phyloP scores from a whole-genome alignment of 2,113 vertebrate species.

The Leptobrachium ailaonicum region DNA sequence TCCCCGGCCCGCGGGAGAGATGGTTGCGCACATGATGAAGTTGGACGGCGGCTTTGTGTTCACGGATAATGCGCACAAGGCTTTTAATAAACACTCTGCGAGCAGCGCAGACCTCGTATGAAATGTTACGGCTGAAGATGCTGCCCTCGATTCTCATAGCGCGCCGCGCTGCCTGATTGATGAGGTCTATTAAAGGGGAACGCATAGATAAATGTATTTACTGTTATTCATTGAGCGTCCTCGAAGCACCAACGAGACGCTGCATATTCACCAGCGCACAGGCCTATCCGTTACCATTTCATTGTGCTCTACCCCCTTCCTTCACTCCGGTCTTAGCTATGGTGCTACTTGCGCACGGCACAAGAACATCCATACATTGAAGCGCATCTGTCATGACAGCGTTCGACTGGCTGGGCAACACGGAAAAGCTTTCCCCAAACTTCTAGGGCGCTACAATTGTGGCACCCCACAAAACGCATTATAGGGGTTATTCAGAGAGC shows the following conservation, averaged over 20 bases:
- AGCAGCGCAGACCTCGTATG: slow-evolving; percentile 16
- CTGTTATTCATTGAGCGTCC: slow-evolving; percentile 31
- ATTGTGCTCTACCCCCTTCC: no score
- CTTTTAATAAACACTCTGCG: slow-evolving; percentile 26
- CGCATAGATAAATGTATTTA: slow-evolving; percentile 44
- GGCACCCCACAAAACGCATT: no score
- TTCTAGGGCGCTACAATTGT: no score
- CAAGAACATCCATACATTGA: no score
- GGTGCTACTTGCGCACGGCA: no score
- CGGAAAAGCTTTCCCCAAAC: no score
- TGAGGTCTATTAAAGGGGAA: slow-evolving; percentile 35
- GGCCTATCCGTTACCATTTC: no score
- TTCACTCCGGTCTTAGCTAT: no score
- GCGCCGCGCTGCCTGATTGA: slow-evolving; percentile 25
- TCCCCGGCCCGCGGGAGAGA: slow-evolving; percentile 30
- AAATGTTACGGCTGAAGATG: slow-evolving; percentile 38
- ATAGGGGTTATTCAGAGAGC: no score
- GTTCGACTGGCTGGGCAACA: no score
- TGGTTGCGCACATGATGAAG: slow-evolving; percentile 18
- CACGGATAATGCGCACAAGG: slow-evolving; percentile 13
- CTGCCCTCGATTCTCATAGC: slow-evolving; percentile 9
- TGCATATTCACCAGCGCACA: no score
- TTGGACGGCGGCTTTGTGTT: slow-evolving; percentile 33
- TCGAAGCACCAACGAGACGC: slow-evolving; percentile 13
- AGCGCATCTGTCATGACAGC: no score